Evolutionary conservation across 2,113 vertebrate genomes (phyloP), one percentile per base, ranked within the genome.

Genomic region (Phocoena sinus): DNA sequence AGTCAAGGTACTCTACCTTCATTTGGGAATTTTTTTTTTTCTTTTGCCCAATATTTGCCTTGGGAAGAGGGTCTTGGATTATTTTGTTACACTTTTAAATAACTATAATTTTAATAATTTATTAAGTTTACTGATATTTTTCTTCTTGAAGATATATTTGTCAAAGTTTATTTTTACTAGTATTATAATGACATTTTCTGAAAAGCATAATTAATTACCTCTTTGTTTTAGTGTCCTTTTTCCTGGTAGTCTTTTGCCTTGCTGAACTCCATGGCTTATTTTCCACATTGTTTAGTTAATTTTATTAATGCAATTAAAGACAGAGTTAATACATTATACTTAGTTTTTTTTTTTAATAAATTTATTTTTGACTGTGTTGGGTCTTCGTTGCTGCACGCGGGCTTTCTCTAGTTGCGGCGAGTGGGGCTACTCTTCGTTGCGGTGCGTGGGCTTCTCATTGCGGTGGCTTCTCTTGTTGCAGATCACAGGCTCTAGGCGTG

Each of bases 161-260:
- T 90, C 8, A 7, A 85, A 88, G 36, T 83, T 98, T 10, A 90
- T 73, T 94, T 77, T 79, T 96, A 83, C 36, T 91, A 93, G 50
- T 26, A 70, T 93, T 89, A 79, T 62, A 80, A 65, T 95, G 56
- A 81, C 20, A 81, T 90, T 96, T 93, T 93, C 28, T 80, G 50
- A 95, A 88, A 92, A 88, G 21, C 33, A 13, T 79, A 56, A 90
- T 63, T 97, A 38, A 38, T 38, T 38, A n/a, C 20, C 47, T 79
- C 17, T 74, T 20, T 88, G 56, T 90, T 93, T 96, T 73, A 21
- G 14, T 93, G 31, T 77, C 13, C 13, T 86, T 93, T 96, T 93
- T 44, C 53, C 41, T 92, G n/a, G 6, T 87, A 38, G 53, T 85
- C n/a, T 91, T 96, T 95, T 79, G 67, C 28, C 7, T 76, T 0